Evolutionary conservation across 2,797 vertebrate species (phyloP).

Genomic region (Tapera naevia): DNA sequence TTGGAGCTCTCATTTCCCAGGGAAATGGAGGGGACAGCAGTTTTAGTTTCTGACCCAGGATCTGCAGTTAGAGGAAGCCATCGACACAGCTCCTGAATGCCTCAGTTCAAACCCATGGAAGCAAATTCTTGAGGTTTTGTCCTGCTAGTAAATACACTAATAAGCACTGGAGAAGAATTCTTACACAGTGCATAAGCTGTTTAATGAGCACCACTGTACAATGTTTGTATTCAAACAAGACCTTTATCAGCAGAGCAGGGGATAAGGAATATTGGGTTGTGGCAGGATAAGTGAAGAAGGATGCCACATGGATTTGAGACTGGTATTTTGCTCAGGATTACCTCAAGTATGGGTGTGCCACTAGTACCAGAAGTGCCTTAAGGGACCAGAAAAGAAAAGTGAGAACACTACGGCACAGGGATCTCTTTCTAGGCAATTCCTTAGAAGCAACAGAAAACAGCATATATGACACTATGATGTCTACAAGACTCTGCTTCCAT

Average conservation of each 20-base stretch:
- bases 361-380: neutral
- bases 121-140: neutral
- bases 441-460: neutral
- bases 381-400: neutral
- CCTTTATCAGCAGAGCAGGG: neutral
- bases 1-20: neutral
- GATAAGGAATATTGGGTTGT: neutral
- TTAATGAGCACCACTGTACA: neutral
- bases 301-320: neutral
- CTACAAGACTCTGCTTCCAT: neutral
- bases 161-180: neutral
- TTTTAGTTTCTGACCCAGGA: neutral
- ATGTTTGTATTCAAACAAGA: neutral
- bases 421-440: neutral
- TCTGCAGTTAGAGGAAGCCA: neutral
- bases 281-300: neutral
- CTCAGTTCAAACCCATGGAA: neutral
- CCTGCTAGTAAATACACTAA: neutral
- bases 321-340: neutral
- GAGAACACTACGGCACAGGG: neutral
- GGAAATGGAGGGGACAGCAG: neutral
- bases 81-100: neutral
- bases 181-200: neutral
- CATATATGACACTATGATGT: rapidly evolving
- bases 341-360: neutral